Conservation (phyloP, 2,888 invertebrate species). For the Phengaris alcon region DNA sequence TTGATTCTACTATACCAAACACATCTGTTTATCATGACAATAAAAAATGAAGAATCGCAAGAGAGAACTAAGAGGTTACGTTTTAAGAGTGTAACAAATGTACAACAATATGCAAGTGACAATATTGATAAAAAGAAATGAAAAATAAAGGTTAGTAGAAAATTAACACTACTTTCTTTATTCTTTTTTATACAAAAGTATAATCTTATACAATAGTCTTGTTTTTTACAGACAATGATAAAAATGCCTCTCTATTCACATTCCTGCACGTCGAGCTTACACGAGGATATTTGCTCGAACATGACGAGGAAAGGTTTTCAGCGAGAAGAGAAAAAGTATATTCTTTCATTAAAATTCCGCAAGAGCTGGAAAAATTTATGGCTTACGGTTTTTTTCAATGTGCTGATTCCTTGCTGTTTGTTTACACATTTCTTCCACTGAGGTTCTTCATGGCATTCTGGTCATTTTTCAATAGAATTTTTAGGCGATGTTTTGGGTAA, state of each 20-base stretch:
- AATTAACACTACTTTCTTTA: not conserved
- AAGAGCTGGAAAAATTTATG: constrained; percentile 95
- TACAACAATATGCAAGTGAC: constrained; percentile 56
- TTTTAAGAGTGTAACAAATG: constrained; percentile 62
- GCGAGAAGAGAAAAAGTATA: constrained; percentile 97
- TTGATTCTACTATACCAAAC: constrained; percentile 31
- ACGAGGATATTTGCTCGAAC: constrained; percentile 94
- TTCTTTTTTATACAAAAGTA: not conserved
- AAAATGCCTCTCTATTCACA: constrained; percentile 75
- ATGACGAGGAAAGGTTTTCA: constrained; percentile 96
- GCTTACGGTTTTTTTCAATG: constrained; percentile 96
- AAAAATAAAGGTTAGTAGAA: constrained; percentile 58
- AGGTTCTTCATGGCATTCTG: constrained; percentile 93
- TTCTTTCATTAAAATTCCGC: constrained; percentile 96
- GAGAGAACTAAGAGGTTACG: constrained; percentile 71
- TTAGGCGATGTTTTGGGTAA: constrained; percentile 87
- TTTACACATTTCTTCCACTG: constrained; percentile 97
- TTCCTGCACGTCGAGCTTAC: constrained; percentile 93
- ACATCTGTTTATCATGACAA: constrained; percentile 48
- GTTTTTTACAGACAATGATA: constrained; percentile 60
- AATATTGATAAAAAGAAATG: constrained; percentile 57
- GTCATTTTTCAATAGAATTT: constrained; percentile 86
- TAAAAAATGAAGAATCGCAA: constrained; percentile 64
- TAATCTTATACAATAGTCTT: constrained; percentile 2
- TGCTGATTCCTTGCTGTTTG: constrained; percentile 97